phyloP scores from a whole-genome alignment of 2,113 vertebrate genomes.

The Donacobius atricapilla region DNA sequence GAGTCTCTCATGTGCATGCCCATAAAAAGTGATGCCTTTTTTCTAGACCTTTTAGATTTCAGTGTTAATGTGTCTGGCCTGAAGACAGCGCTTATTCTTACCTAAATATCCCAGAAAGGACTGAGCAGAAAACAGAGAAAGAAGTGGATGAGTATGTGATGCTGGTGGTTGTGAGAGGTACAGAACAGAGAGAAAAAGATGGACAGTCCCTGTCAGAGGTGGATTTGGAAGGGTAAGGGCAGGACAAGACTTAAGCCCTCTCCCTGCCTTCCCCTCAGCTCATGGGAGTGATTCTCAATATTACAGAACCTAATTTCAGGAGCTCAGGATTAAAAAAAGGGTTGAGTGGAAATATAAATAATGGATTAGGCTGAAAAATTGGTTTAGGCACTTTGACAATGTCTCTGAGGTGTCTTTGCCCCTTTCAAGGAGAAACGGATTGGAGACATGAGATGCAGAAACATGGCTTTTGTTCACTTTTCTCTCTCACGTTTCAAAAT shows the following conservation, averaged over 20 bases:
- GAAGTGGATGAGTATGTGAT: background rate
- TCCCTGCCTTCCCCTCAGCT: background rate
- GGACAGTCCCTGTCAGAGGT: background rate
- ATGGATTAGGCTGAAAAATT: conserved; percentile 25
- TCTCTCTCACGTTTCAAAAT: background rate
- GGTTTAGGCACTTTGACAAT: background rate
- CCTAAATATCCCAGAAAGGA: background rate
- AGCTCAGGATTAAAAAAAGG: background rate
- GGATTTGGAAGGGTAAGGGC: background rate
- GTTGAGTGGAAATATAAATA: background rate
- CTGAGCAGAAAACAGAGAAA: background rate
- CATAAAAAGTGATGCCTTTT: background rate
- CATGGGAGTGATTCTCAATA: background rate
- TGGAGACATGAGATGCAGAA: conserved; percentile 10
- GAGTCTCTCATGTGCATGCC: background rate
- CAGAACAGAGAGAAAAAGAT: background rate
- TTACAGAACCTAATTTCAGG: background rate
- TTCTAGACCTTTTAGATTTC: background rate
- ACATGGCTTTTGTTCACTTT: conserved; percentile 16
- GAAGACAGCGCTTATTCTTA: background rate
- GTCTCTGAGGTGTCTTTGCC: conserved; percentile 8
- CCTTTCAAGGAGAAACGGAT: conserved; percentile 13
- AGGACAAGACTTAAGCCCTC: background rate
- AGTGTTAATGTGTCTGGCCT: background rate
- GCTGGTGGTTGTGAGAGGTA: background rate